Base-by-base conservation (phyloP, 2,888 invertebrate species). In the Drosophila suboccidentalis region DNA sequence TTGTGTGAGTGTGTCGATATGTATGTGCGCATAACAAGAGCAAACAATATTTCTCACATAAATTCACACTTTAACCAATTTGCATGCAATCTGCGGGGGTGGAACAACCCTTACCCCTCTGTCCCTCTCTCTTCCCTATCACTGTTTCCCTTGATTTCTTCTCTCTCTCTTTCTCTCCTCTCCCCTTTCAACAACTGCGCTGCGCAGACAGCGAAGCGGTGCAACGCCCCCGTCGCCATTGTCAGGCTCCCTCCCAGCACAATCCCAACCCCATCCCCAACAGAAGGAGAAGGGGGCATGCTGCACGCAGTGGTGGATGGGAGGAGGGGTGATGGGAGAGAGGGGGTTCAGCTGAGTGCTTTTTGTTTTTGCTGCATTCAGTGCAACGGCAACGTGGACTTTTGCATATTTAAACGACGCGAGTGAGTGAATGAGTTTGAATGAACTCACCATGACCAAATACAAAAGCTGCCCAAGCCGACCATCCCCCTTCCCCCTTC, bases 21-120 rank as follows among this genome's bases (percentile, higher is more conserved):
- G 71, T 73, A 70, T 79, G 89, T 78, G 89, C 78, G 80, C 82
- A 85, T 76, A 90, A 90, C 90, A 91, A 91, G 89, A 91, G 77
- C 86, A 91, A 90, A 91, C 84, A 88, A 86, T 89, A 92, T 92
- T 92, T 92, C 92, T 91, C 92, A 92, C 92, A 92, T 92, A 92
- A 92, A 92, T 92, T 92, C 92, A 92, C 92, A 92, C 92, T 92
- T 90, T 82, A 83, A 82, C 82, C 85, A 83, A 91, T 91, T 91
- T 91, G 90, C 91, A 90, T 91, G 86, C 89, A 81, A 91, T 90
- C 83, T 87, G 90, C 82, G 84, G 86, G 84, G 81, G 82, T 86
- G 84, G 72, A 78, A 81, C 78, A 63, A 51, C 62, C 53, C 51
- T 57, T 50, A 50, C 15, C 17, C 44, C 44, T 10, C 19, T 13